Conservation (phyloP, 2,113 vertebrate genomes). For the Myxocyprinus asiaticus region DNA sequence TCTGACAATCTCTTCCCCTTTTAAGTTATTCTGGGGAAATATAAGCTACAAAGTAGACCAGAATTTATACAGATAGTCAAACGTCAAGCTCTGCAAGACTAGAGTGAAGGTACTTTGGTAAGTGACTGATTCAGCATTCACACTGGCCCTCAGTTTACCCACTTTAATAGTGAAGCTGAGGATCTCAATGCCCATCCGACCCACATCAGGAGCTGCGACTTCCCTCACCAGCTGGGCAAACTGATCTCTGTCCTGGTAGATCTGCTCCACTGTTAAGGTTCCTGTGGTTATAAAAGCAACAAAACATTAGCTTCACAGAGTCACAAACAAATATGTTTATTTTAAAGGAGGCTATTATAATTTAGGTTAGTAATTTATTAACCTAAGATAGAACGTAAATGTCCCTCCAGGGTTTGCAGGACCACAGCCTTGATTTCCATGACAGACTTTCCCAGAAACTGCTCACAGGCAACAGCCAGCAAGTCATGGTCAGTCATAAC, state of each 20-base stretch:
- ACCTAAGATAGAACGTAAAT: slow-evolving; percentile 95
- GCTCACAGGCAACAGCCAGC: slow-evolving; percentile 89
- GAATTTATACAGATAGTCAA: too few relatives aligned
- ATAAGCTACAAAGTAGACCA: too few relatives aligned
- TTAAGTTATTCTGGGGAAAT: too few relatives aligned
- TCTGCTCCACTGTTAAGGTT: slow-evolving; percentile 93
- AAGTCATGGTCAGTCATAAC: slow-evolving; percentile 92
- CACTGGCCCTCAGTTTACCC: slow-evolving; percentile 17
- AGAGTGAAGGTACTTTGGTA: too few relatives aligned
- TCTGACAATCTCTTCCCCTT: too few relatives aligned
- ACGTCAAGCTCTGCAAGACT: too few relatives aligned
- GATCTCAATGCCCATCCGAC: slow-evolving; percentile 95
- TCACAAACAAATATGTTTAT: background rate
- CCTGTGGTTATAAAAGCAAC: slow-evolving; percentile 69
- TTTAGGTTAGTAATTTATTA: slow-evolving; percentile 14
- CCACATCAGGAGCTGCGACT: slow-evolving; percentile 91
- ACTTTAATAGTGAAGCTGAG: slow-evolving; percentile 98
- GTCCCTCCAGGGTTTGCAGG: slow-evolving; percentile 91
- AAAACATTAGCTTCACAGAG: background rate
- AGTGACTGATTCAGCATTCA: too few relatives aligned
- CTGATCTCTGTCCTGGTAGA: slow-evolving; percentile 95
- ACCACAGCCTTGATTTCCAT: slow-evolving; percentile 90
- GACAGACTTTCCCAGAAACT: slow-evolving; percentile 91
- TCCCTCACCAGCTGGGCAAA: slow-evolving; percentile 94
- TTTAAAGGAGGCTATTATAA: background rate